phyloP scores from a whole-genome alignment of 1,140 invertebrate species.

The Pygmarrhopalites habei region DNA sequence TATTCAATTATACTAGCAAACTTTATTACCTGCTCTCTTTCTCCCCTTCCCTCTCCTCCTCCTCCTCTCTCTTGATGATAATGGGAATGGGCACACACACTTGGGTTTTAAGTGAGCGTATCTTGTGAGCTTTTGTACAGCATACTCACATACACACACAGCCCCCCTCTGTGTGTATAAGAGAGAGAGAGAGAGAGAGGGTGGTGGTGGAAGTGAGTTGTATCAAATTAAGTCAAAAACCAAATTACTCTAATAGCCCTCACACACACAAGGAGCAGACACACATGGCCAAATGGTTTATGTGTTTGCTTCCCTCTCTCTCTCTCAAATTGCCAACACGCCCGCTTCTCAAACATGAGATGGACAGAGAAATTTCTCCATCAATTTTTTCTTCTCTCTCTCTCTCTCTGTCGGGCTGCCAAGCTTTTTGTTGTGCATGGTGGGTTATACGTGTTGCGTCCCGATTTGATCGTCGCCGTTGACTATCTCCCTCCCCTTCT shows the following conservation, averaged over 20 bases:
- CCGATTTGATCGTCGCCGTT: conserved; percentile 8
- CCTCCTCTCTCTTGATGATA: background rate
- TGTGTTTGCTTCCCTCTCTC: too few species aligned
- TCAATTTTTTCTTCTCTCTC: background rate
- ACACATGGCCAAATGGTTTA: conserved; percentile 23
- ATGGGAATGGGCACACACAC: too few species aligned
- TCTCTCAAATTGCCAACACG: conserved; percentile 35
- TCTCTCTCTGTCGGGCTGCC: background rate
- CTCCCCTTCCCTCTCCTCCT: background rate
- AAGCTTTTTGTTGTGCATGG: background rate
- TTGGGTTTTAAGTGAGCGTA: too few species aligned
- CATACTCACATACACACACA: background rate
- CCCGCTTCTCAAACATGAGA: conserved; percentile 37
- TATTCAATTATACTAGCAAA: conserved; percentile 8
- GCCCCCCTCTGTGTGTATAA: background rate
- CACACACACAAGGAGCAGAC: too few species aligned
- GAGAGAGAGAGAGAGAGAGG: background rate
- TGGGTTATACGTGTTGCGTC: too few species aligned
- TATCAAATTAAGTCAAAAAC: conserved; percentile 34
- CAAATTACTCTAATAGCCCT: conserved; percentile 34
- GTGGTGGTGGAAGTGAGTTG: conserved; percentile 4
- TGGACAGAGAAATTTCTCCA: background rate
- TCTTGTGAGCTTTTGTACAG: too few species aligned
- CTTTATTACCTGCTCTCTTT: conserved; percentile 7
- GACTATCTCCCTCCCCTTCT: background rate